phyloP scores from a whole-genome alignment of 1,140 invertebrate genomes.

The Propsilocerus akamusi region DNA sequence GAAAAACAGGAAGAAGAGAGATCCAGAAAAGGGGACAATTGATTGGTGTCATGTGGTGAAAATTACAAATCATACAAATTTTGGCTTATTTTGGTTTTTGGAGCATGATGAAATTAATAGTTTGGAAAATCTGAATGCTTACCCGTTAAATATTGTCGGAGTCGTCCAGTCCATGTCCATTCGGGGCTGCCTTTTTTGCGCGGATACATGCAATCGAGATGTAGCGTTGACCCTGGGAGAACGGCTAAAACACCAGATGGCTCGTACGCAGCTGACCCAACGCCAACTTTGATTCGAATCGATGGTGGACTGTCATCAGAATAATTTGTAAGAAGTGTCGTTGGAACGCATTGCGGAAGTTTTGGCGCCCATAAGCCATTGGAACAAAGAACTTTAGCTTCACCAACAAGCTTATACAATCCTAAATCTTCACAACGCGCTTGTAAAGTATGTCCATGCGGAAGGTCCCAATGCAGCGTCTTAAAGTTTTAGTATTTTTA shows the following conservation, averaged over 20 bases:
- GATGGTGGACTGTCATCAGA: slow-evolving; percentile 70
- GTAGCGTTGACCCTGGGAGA: slow-evolving; percentile 61
- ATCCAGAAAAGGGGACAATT: too few relatives aligned
- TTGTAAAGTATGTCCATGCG: slow-evolving; percentile 49
- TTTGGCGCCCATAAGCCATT: slow-evolving; percentile 59
- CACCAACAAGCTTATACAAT: slow-evolving; percentile 58
- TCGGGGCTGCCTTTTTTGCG: slow-evolving; percentile 56
- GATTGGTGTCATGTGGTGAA: neutral
- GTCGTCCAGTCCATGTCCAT: slow-evolving; percentile 74
- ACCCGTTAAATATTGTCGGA: slow-evolving; percentile 58
- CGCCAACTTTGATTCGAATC: slow-evolving; percentile 56
- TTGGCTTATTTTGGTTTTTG: too few relatives aligned
- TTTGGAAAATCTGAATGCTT: too few relatives aligned
- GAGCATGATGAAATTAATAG: too few relatives aligned
- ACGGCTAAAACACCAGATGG: slow-evolving; percentile 58
- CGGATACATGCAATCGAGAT: slow-evolving; percentile 65
- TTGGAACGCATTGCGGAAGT: slow-evolving; percentile 58
- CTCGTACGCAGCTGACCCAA: slow-evolving; percentile 61
- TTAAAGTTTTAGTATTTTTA: neutral
- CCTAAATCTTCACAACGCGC: slow-evolving; percentile 60
- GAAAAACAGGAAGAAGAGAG: too few relatives aligned
- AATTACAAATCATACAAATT: too few relatives aligned
- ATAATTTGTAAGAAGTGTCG: slow-evolving; percentile 64
- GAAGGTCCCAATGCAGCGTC: slow-evolving; percentile 17
- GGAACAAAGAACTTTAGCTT: slow-evolving; percentile 45